These are phyloP conservation scores for Pseudomyrmex dendroicus DNA, from an alignment of 1,140 invertebrate species.

Conservation along the genomic window DNA sequence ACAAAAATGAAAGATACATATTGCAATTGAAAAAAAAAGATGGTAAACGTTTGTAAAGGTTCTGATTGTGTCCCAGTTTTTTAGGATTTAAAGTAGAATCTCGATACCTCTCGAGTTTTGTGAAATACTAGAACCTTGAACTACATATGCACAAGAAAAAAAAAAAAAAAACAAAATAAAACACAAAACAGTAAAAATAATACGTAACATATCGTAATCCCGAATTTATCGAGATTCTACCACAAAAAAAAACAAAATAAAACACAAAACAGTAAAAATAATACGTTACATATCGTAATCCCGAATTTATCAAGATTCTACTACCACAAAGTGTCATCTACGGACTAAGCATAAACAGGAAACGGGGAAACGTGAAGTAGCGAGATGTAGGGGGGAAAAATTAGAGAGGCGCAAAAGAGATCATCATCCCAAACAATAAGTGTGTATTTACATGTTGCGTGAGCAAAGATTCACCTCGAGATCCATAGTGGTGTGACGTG, in stretches of 20 bases:
- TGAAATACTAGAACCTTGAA: no score
- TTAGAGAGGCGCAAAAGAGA: not conserved
- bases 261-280: no score
- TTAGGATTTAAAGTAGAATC: not conserved
- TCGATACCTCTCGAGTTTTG: not conserved
- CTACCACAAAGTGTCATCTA: no score
- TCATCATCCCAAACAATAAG: constrained; percentile 52
- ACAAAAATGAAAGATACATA: constrained; percentile 23
- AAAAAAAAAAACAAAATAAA: not conserved
- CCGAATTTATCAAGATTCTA: not conserved
- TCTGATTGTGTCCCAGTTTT: not conserved
- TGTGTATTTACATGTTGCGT: constrained; percentile 73
- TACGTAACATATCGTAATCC: not conserved
- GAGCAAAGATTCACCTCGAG: constrained; percentile 87
- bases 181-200: no score
- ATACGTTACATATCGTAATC: not conserved
- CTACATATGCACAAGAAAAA: not conserved
- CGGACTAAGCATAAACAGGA: no score
- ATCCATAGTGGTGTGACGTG: constrained; percentile 88
- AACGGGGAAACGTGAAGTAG: no score
- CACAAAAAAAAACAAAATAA: not conserved
- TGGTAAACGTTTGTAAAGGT: not conserved
- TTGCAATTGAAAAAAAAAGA: constrained; percentile 6
- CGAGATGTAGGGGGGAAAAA: not conserved
- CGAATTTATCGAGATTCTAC: not conserved